Base-by-base conservation (phyloP, 2,797 vertebrate species). In the Micromesistius poutassou region DNA sequence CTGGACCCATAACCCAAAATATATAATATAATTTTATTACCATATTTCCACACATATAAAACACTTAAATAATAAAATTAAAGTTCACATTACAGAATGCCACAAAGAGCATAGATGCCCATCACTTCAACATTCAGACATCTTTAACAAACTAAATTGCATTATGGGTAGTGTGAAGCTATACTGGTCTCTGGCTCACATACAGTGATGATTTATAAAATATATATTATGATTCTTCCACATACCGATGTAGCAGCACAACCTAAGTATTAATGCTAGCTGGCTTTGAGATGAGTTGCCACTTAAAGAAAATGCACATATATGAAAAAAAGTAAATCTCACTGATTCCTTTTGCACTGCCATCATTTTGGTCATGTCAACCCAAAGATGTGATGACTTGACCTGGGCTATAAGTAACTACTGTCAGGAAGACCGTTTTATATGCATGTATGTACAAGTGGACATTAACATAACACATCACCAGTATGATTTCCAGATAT, bases 31-130 rank as follows among this genome's bases (percentile, higher is more conserved):
- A 28, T 12, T 80, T 42, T 75, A 68, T 76, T 68, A 74, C 12
- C 31, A 55, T 75, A 79, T 71, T 70, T 36, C 33, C 75, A 88
- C 82, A 83, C 80, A 90, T 87, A 89, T 66, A 88, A 89, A 89
- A 79, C 16, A 73, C 68, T 76, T 50, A 5, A 68, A 68, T 62
- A 33, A 77, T 85, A 83, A 77, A 89, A 88, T 83, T 89, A 92
- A 90, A 90, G 2, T 28, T 68, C 62, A 68, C 62, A 68, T 68
- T 10, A 68, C 62, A 68, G 62, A 68, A 68, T 68, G 62, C 55
- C 55, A 25, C 55, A 62, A 8, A 62, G 14, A 62, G 22, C 55
- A 62, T 50, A 3, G 2, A 50, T 62, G n/a, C 55, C 55, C n/a
- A 62, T 62, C 55, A 62, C 14, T 19, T 55, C 16, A 19, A 55